phyloP scores from a whole-genome alignment of 2,113 vertebrate species.

The Engraulis encrasicolus region DNA sequence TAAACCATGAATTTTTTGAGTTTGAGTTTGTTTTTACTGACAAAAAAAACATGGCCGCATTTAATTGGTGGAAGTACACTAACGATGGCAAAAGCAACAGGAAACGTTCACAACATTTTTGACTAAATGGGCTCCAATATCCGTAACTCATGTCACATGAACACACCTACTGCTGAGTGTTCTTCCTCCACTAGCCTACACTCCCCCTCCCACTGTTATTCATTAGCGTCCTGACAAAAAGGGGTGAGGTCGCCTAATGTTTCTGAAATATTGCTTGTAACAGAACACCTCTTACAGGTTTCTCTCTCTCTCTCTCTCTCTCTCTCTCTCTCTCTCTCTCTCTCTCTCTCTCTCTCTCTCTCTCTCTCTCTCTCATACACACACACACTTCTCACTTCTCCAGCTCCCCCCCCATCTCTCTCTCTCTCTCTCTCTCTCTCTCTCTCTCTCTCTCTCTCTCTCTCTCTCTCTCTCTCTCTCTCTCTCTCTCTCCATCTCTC shows the following conservation, averaged over 20 bases:
- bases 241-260: neutral
- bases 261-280: conserved; percentile 3
- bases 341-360: neutral
- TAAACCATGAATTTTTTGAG: too few species aligned
- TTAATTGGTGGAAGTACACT: too few species aligned
- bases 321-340: neutral
- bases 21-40: too few species aligned
- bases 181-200: neutral
- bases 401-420: too few species aligned
- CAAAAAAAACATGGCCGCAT: too few species aligned
- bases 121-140: neutral
- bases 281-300: neutral
- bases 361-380: neutral
- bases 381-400: too few species aligned
- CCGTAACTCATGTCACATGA: neutral
- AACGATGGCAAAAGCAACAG: too few species aligned
- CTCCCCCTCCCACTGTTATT: neutral
- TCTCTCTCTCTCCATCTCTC: neutral
- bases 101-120: too few species aligned
- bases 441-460: neutral
- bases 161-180: neutral
- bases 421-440: neutral
- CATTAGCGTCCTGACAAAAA: neutral
- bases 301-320: neutral
- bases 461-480: neutral